Percentiles rank a stretch among this genome's conserved stretches.
These are phyloP conservation scores for Troides oblongomaculatus DNA, from an alignment of 2,888 invertebrate genomes.

Conservation along the genomic window DNA sequence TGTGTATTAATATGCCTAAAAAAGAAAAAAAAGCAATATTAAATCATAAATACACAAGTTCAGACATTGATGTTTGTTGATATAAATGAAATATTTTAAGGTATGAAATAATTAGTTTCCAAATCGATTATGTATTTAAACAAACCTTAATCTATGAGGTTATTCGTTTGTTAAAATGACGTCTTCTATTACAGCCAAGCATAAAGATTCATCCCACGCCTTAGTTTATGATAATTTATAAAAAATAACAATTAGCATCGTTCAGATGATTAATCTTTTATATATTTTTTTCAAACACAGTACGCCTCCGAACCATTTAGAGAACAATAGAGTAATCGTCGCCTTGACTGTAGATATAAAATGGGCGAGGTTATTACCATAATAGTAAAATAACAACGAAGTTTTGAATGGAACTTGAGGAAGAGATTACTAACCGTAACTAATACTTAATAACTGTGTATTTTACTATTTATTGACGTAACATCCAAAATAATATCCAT, in stretches of 20 bases:
- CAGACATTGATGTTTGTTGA: too few species aligned
- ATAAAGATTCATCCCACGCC: constrained; percentile 34
- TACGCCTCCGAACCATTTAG: constrained; percentile 36
- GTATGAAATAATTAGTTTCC: too few species aligned
- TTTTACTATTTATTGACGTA: constrained; percentile 13
- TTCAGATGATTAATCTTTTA: constrained; percentile 43
- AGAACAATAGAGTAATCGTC: constrained; percentile 48
- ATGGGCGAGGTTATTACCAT: constrained; percentile 50
- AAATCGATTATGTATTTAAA: neutral
- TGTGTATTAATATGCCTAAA: too few species aligned
- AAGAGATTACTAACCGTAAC: constrained; percentile 43
- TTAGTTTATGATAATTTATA: constrained; percentile 34
- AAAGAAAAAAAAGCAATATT: too few species aligned
- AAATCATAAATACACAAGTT: too few species aligned
- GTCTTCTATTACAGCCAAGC: neutral
- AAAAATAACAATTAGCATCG: constrained; percentile 48
- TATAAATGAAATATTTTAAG: too few species aligned
- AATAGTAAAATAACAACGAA: constrained; percentile 50
- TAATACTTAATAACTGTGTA: constrained; percentile 32
- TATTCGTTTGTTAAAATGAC: neutral
- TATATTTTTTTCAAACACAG: constrained; percentile 9
- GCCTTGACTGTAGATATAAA: constrained; percentile 65
- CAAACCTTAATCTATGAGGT: neutral
- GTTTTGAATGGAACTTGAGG: constrained; percentile 48
- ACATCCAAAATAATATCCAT: constrained; percentile 5